A percentile compares a stretch with the other conserved stretches of the same genome.
These are phyloP conservation scores for Hyalella azteca DNA, from an alignment of 2,888 invertebrate species.

Conservation along the genomic window DNA sequence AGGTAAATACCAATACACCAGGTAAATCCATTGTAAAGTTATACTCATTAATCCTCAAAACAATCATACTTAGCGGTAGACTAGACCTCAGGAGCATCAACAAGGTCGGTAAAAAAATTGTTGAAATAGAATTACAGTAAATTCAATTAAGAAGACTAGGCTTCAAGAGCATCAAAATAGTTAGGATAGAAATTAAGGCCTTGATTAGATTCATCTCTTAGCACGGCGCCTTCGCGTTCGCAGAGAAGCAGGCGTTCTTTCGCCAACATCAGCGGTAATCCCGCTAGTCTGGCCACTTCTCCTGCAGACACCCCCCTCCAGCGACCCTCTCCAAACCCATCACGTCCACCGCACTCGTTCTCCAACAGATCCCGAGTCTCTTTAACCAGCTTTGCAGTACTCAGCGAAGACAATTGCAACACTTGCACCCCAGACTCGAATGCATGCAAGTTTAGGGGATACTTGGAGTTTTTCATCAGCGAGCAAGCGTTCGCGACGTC, in stretches of 20 bases:
- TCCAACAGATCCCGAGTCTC: slow-evolving; percentile 32
- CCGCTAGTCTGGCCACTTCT: slow-evolving; percentile 81
- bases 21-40: too few relatives aligned
- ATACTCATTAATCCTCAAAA: too few relatives aligned
- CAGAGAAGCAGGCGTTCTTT: slow-evolving; percentile 86
- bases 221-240: slow-evolving; percentile 84
- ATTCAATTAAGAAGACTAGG: background rate
- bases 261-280: slow-evolving; percentile 72
- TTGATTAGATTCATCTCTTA: slow-evolving; percentile 94
- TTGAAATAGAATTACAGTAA: too few relatives aligned
- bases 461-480: slow-evolving; percentile 70
- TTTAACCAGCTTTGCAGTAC: slow-evolving; percentile 63
- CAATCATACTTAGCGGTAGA: too few relatives aligned
- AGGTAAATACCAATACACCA: too few relatives aligned
- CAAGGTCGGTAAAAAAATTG: too few relatives aligned
- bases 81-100: too few relatives aligned
- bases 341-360: slow-evolving; percentile 77
- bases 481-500: slow-evolving; percentile 92
- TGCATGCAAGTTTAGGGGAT: slow-evolving; percentile 78
- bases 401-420: slow-evolving; percentile 76
- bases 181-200: slow-evolving; percentile 95
- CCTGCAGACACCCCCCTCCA: slow-evolving; percentile 73
- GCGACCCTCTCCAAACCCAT: slow-evolving; percentile 72
- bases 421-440: slow-evolving; percentile 97
- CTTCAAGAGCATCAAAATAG: slow-evolving; percentile 67